A percentile compares a stretch with the other conserved stretches of the same genome.
These are phyloP conservation scores for Cistogaster globosa DNA, from an alignment of 2,888 invertebrate species.

Conservation along the genomic window DNA sequence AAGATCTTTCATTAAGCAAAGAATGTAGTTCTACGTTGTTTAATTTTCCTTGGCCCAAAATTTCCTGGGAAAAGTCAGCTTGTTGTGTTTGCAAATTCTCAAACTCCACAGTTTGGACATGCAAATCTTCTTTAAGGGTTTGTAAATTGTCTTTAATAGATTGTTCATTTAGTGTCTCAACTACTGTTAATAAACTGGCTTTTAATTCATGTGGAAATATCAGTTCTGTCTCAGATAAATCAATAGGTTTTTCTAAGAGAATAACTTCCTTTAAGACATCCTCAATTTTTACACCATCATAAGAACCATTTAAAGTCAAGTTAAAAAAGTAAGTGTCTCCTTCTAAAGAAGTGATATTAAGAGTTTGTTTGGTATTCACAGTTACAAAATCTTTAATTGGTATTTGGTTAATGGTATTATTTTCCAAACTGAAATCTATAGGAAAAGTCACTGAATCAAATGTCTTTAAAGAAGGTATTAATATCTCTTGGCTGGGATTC, in stretches of 20 bases:
- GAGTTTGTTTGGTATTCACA: slow-evolving; percentile 83
- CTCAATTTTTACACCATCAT: slow-evolving; percentile 82
- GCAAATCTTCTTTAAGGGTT: slow-evolving; percentile 76
- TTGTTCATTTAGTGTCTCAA: slow-evolving; percentile 81
- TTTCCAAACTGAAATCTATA: slow-evolving; percentile 81
- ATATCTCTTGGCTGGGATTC: slow-evolving; percentile 77
- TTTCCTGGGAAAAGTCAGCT: slow-evolving; percentile 79
- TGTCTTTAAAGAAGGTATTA: slow-evolving; percentile 83
- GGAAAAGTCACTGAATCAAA: slow-evolving; percentile 83
- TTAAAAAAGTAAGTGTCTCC: slow-evolving; percentile 83
- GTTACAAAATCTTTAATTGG: slow-evolving; percentile 83
- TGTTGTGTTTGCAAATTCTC: slow-evolving; percentile 77
- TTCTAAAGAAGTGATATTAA: slow-evolving; percentile 81
- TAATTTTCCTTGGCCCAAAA: slow-evolving; percentile 78
- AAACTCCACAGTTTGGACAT: slow-evolving; percentile 77
- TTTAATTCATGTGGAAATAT: slow-evolving; percentile 77
- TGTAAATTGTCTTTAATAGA: slow-evolving; percentile 75
- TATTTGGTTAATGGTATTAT: slow-evolving; percentile 83
- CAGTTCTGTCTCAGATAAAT: slow-evolving; percentile 76
- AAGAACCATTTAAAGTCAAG: slow-evolving; percentile 82
- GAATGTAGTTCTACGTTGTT: slow-evolving; percentile 80
- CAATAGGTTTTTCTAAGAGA: slow-evolving; percentile 80
- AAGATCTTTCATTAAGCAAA: slow-evolving; percentile 77
- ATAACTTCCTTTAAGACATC: slow-evolving; percentile 82
- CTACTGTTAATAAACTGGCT: slow-evolving; percentile 78